Evolutionary conservation across 2,797 vertebrate species (phyloP).

Genomic region (Discoglossus pictus): DNA sequence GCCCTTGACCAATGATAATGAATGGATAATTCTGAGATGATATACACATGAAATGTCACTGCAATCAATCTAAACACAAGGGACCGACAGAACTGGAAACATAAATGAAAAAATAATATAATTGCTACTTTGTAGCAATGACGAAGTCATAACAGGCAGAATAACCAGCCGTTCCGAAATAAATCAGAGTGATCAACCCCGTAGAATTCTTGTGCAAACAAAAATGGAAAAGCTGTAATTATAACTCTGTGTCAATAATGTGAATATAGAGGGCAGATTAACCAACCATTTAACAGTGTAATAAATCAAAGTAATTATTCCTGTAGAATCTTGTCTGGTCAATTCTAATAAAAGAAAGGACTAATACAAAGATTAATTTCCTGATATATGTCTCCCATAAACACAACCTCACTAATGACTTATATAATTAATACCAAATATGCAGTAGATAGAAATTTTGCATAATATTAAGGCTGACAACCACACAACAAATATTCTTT

Average conservation of each 20-base stretch:
- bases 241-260: slow-evolving; percentile 34
- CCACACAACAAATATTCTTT: slow-evolving; percentile 9
- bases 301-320: slow-evolving; percentile 44
- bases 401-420: slow-evolving; percentile 24
- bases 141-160: slow-evolving; percentile 14
- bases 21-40: slow-evolving; percentile 29
- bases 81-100: slow-evolving; percentile 3
- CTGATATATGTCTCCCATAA: slow-evolving; percentile 38
- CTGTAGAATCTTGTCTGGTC: slow-evolving; percentile 24
- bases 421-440: slow-evolving; percentile 40
- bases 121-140: slow-evolving; percentile 23
- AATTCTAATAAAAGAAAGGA: slow-evolving; percentile 42
- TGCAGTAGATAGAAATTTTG: slow-evolving; percentile 10
- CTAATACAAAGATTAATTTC: slow-evolving; percentile 34
- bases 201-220: slow-evolving; percentile 22
- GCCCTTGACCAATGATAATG: slow-evolving; percentile 41
- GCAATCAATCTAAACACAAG: slow-evolving; percentile 29
- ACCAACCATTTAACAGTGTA: slow-evolving; percentile 38
- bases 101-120: slow-evolving; percentile 6
- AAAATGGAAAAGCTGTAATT: slow-evolving; percentile 22
- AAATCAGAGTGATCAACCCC: slow-evolving; percentile 7
- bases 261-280: slow-evolving; percentile 37
- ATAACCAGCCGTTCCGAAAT: slow-evolving; percentile 3
- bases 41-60: slow-evolving; percentile 34
- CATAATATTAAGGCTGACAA: slow-evolving; percentile 16